Conservation (phyloP, 2,797 vertebrate genomes). For the Hemibagrus guttatus region DNA sequence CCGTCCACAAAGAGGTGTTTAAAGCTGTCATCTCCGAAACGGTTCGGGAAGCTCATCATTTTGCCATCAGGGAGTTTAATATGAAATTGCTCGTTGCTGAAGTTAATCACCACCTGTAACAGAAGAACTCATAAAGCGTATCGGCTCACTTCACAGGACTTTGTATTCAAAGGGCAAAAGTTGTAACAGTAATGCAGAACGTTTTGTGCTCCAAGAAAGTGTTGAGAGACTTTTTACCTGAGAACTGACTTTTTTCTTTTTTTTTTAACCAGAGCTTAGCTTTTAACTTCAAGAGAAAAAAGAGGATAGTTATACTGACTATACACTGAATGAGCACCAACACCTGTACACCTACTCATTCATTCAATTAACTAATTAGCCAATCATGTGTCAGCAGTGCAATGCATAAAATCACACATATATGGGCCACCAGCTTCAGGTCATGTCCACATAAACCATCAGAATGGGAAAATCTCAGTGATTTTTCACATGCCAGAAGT, state of each 20-base stretch:
- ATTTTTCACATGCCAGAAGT: too few relatives aligned
- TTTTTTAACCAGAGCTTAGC: background rate
- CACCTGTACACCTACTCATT: too few relatives aligned
- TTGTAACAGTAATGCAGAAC: background rate
- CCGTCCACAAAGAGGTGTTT: slow-evolving; percentile 64
- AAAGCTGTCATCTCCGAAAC: slow-evolving; percentile 73
- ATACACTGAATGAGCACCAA: too few relatives aligned
- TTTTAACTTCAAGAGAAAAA: background rate
- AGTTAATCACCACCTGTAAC: slow-evolving; percentile 68
- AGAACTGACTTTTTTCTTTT: background rate
- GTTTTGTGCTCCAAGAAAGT: background rate
- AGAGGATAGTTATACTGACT: background rate
- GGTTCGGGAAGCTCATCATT: slow-evolving; percentile 74
- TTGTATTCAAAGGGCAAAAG: slow-evolving; percentile 22
- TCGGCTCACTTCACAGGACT: background rate
- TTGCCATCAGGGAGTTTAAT: slow-evolving; percentile 72
- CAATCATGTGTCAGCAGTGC: too few relatives aligned
- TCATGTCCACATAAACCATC: too few relatives aligned
- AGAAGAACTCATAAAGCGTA: slow-evolving; percentile 4
- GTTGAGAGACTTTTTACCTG: background rate
- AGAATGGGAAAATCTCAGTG: too few relatives aligned
- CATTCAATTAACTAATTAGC: too few relatives aligned
- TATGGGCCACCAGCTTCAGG: too few relatives aligned
- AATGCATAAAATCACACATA: too few relatives aligned
- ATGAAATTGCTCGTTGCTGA: slow-evolving; percentile 70